Percentiles rank a stretch among this genome's conserved stretches.
Evolutionary conservation across 2,888 invertebrate genomes (phyloP).

Genomic region (Yponomeuta cagnagella): DNA sequence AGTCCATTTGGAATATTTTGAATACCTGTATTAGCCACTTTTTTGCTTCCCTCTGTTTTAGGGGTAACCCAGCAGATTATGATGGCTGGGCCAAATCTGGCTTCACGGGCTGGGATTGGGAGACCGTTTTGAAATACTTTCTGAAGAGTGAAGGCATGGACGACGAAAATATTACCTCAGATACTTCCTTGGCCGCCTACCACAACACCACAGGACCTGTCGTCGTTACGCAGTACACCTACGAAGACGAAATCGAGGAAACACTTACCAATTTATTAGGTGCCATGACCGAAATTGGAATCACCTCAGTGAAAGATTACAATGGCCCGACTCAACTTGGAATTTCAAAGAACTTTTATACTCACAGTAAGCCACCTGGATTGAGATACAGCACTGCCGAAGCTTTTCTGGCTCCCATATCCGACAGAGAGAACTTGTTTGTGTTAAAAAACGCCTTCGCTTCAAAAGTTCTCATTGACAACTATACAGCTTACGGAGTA

Average conservation of each 20-base stretch:
- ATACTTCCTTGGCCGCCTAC: neutral
- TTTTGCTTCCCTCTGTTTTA: constrained; percentile 3
- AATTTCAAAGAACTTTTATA: neutral
- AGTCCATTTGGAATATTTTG: too few species aligned
- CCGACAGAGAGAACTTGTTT: constrained; percentile 11
- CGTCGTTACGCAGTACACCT: neutral
- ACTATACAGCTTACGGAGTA: constrained; percentile 15
- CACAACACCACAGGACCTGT: constrained; percentile 11
- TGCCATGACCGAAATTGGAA: neutral
- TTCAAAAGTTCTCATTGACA: constrained; percentile 14
- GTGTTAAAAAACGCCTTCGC: constrained; percentile 15
- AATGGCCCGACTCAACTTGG: constrained; percentile 15
- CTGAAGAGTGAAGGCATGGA: constrained; percentile 10
- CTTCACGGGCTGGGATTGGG: constrained; percentile 13
- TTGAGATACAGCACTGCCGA: constrained; percentile 7
- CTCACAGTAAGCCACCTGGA: neutral
- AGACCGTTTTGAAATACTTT: constrained; percentile 4
- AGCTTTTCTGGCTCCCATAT: constrained; percentile 14
- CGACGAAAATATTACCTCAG: neutral
- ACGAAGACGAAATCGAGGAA: neutral
- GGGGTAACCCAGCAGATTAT: constrained; percentile 15
- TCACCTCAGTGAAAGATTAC: neutral
- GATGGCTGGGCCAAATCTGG: constrained; percentile 13
- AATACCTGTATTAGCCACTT: too few species aligned
- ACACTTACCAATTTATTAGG: neutral